phyloP scores from a whole-genome alignment of 2,888 invertebrate genomes.

The Diplolepis rosae region DNA sequence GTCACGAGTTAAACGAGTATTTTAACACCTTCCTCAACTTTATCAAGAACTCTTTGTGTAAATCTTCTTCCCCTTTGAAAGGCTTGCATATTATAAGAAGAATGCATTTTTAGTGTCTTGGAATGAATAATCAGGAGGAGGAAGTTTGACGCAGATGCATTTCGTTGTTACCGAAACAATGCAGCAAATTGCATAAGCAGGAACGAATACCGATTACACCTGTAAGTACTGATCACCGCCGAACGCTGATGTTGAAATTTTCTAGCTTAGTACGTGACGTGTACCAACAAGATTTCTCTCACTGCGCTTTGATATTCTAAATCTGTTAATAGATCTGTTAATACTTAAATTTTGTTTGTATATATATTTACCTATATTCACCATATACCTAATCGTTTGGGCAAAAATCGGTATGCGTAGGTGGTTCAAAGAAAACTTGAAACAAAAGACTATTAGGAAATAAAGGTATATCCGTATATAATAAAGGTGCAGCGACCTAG shows the following conservation, averaged over 20 bases:
- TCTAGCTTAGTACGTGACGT: slow-evolving; percentile 7
- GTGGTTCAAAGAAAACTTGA: neutral
- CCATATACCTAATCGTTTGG: neutral
- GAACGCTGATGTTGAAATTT: neutral
- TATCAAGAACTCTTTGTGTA: neutral
- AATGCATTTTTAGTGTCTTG: slow-evolving; percentile 10
- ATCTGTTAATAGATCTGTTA: neutral
- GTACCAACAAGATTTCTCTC: slow-evolving; percentile 22
- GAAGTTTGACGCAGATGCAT: slow-evolving; percentile 1
- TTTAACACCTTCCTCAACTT: neutral
- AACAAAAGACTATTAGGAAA: slow-evolving; percentile 1
- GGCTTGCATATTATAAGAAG: neutral
- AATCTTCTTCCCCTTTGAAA: neutral
- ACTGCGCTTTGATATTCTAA: neutral
- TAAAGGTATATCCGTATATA: slow-evolving; percentile 12
- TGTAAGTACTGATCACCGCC: slow-evolving; percentile 7
- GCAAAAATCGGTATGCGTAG: neutral
- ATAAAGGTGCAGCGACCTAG: slow-evolving; percentile 25
- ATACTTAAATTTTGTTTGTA: neutral
- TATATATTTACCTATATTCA: too few species aligned
- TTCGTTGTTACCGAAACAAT: slow-evolving; percentile 25
- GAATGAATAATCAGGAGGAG: slow-evolving; percentile 14
- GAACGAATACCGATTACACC: slow-evolving; percentile 21
- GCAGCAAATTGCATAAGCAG: slow-evolving; percentile 13
- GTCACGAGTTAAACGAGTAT: neutral